Conservation (phyloP, 2,888 invertebrate species). For the Sussaba pulchella region DNA sequence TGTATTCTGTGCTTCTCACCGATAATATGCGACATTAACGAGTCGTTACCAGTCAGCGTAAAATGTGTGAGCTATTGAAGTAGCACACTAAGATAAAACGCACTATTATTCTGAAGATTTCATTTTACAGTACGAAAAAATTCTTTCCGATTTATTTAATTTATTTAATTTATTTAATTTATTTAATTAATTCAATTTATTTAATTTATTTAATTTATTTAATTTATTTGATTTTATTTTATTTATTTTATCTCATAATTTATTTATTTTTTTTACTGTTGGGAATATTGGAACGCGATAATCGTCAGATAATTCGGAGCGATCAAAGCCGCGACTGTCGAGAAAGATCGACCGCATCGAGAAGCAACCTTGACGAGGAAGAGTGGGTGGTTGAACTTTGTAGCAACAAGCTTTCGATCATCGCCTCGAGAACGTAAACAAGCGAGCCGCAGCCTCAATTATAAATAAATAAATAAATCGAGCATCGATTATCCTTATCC, state of each 20-base stretch:
- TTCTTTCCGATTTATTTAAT: no score
- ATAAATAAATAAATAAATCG: not conserved
- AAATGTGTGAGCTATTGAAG: conserved; percentile 2
- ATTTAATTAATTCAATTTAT: no score
- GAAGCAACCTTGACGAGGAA: not conserved
- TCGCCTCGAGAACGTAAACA: conserved; percentile 56
- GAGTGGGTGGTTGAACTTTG: conserved; percentile 41
- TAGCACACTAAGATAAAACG: not conserved
- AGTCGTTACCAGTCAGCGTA: not conserved
- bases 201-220: no score
- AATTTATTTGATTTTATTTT: no score
- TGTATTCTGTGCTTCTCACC: no score
- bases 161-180: no score
- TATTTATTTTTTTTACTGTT: no score
- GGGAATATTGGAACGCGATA: not conserved
- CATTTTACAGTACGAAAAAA: no score
- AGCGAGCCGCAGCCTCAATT: conserved; percentile 8
- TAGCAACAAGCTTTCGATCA: conserved; percentile 60
- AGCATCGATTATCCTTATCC: not conserved
- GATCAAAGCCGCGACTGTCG: conserved; percentile 38
- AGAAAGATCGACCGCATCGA: not conserved
- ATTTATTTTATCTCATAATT: no score
- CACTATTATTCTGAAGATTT: not conserved
- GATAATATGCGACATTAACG: not conserved
- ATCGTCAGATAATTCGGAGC: conserved; percentile 17